These are phyloP conservation scores for Apaloderma vittatum DNA, from an alignment of 2,113 vertebrate species.

Conservation along the genomic window DNA sequence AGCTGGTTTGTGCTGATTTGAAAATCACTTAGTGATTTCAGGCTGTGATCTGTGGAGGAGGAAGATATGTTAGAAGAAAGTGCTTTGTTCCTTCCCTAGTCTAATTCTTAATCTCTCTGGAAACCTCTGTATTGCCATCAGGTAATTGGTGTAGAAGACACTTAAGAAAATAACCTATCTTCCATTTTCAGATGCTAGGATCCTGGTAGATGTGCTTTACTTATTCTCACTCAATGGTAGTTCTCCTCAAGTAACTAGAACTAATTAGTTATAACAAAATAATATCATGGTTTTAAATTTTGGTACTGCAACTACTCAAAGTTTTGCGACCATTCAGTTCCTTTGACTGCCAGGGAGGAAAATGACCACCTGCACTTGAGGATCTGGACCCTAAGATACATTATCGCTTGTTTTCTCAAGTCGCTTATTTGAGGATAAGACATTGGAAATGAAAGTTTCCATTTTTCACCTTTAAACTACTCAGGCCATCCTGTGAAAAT, in stretches of 20 bases:
- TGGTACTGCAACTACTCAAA: background rate
- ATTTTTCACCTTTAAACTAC: background rate
- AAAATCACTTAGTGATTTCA: background rate
- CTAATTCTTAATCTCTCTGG: background rate
- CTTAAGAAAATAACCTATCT: background rate
- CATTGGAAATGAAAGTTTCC: background rate
- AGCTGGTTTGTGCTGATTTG: background rate
- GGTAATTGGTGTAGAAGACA: background rate
- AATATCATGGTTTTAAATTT: background rate
- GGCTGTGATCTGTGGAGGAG: background rate
- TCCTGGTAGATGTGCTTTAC: background rate
- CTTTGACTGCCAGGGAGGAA: background rate
- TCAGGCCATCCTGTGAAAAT: background rate
- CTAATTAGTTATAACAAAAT: background rate
- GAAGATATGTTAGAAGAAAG: background rate
- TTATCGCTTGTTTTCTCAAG: background rate
- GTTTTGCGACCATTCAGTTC: background rate
- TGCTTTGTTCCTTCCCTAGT: background rate
- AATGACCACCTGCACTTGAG: background rate
- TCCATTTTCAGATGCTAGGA: background rate
- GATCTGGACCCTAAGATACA: background rate
- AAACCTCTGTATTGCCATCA: background rate
- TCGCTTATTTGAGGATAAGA: background rate
- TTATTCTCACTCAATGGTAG: background rate
- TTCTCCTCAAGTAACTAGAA: background rate